Percentiles rank a stretch among this genome's conserved stretches.
phyloP scores from a whole-genome alignment of 2,888 invertebrate genomes.

The Aphodius sticticus region DNA sequence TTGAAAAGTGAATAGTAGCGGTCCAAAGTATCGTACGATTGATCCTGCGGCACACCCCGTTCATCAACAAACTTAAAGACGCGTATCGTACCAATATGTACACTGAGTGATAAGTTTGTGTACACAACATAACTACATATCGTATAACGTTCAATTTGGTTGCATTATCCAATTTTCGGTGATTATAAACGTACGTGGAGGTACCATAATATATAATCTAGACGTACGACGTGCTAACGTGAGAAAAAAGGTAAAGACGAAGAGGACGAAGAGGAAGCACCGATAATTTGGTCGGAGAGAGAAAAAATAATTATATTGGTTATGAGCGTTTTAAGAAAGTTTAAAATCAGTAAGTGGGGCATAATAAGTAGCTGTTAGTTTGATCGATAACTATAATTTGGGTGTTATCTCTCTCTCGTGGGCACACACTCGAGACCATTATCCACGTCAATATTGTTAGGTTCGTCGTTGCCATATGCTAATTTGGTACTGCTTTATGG shows the following conservation, averaged over 20 bases:
- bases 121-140: not conserved
- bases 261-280: not conserved
- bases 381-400: conserved; percentile 58
- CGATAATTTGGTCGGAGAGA: conserved; percentile 27
- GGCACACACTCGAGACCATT: conserved; percentile 52
- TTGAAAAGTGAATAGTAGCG: not conserved
- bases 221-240: conserved; percentile 6
- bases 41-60: not conserved
- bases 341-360: conserved; percentile 49
- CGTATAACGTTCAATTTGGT: not conserved
- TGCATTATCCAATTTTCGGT: not conserved
- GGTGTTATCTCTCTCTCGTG: conserved; percentile 49
- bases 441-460: conserved; percentile 52
- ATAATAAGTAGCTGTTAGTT: conserved; percentile 57
- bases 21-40: not conserved
- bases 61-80: not conserved
- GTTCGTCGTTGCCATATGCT: conserved; percentile 51
- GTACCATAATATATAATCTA: not conserved
- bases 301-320: conserved; percentile 36
- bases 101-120: not conserved
- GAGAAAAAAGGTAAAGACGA: conserved; percentile 11
- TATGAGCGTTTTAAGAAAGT: conserved; percentile 39
- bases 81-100: not conserved
- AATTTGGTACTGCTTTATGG: conserved; percentile 40
- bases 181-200: not conserved